Percentiles rank a stretch among this genome's conserved stretches.
phyloP scores from a whole-genome alignment of 2,888 invertebrate genomes.

The Panzeria rudis region DNA sequence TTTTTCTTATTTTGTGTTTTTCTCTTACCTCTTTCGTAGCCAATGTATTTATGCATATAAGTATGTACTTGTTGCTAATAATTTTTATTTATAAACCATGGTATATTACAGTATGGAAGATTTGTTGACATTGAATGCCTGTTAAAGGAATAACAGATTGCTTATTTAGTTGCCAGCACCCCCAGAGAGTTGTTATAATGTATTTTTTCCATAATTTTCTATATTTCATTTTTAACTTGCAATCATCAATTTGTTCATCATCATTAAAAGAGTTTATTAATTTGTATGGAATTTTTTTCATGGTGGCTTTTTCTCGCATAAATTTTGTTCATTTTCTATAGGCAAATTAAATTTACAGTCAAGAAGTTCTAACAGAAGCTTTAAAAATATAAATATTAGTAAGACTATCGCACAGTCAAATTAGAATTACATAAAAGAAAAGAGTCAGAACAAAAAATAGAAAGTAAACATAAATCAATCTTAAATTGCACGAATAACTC shows the following conservation, averaged over 20 bases:
- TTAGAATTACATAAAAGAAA: too few relatives aligned
- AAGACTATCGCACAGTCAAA: too few relatives aligned
- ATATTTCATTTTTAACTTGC: neutral
- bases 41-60: neutral
- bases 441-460: too few relatives aligned
- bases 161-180: constrained; percentile 30
- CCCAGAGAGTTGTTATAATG: constrained; percentile 14
- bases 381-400: too few relatives aligned
- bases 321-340: neutral
- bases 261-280: constrained; percentile 49
- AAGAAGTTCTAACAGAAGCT: neutral
- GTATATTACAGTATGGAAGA: constrained; percentile 1
- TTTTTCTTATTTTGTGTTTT: constrained; percentile 2
- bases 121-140: constrained; percentile 38
- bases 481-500: too few relatives aligned
- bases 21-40: constrained; percentile 8
- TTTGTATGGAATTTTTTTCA: constrained; percentile 34
- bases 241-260: constrained; percentile 54
- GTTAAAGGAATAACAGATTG: constrained; percentile 37
- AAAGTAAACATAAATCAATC: too few relatives aligned
- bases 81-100: constrained; percentile 10
- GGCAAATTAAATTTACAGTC: neutral
- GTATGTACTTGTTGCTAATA: neutral
- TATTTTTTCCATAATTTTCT: constrained; percentile 22
- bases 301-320: neutral